Evolutionary conservation across 2,113 vertebrate genomes (phyloP), one percentile per base, ranked within the genome.

Genomic region (Mola mola): DNA sequence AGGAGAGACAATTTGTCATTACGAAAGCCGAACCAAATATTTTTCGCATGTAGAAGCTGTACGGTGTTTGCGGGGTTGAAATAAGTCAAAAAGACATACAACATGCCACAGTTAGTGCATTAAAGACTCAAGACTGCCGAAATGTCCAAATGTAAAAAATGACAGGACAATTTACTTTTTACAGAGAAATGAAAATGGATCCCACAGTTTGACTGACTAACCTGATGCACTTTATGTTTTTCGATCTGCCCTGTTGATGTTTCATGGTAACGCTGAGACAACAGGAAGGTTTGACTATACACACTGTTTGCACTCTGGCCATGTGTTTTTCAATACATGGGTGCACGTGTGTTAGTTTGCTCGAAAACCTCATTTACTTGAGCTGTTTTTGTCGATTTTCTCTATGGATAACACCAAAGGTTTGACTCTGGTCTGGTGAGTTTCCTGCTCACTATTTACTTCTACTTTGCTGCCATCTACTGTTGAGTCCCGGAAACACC

Each of bases 201-300:
- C 67, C 84, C 55, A 64, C 72, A 64, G 44, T 41, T 41, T 10
- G 72, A 78, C 78, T 79, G 64, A 77, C 62, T 58, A 49, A 84
- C 72, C 86, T 67, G n/a, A 86, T 83, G 91, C 90, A 92, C 91
- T 91, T 93, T 93, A 92, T 75, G 38, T 72, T 75, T 22, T n/a
- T 53, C 58, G 72, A 80, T 55, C 70, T 79, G 72, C 67, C 61
- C 19, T 41, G 44, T 57, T 6, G 13, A 37, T n/a, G 25, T 31
- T 61, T 65, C 40, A 44, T 58, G 22, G 70, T 60, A 44, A 72
- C 21, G 24, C 53, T 53, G 46, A 50, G 20, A 5, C 70, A 64
- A n/a, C n/a, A n/a, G n/a, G n/a, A n/a, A n/a, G n/a, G n/a, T n/a
- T n/a, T n/a, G n/a, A n/a, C n/a, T n/a, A n/a, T n/a, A n/a, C n/a